Evolutionary conservation across 1,140 invertebrate genomes (phyloP).

Genomic region (Galleria mellonella): DNA sequence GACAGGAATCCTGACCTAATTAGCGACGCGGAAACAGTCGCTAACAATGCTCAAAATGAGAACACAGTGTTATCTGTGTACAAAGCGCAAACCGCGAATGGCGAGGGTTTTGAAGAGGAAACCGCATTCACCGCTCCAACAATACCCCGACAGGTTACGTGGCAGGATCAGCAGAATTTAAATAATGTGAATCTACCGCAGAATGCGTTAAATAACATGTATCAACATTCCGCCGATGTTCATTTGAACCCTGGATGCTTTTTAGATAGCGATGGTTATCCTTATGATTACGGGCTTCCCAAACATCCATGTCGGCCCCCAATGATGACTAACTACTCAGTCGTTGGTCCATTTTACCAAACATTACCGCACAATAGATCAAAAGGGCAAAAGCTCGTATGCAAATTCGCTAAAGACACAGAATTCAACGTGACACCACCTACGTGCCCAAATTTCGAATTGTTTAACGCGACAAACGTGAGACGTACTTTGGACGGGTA

Average conservation of each 20-base stretch:
- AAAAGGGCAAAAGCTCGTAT: slow-evolving; percentile 77
- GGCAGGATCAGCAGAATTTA: slow-evolving; percentile 63
- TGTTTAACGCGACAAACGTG: slow-evolving; percentile 76
- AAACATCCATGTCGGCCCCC: slow-evolving; percentile 76
- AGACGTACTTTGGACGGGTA: slow-evolving; percentile 87
- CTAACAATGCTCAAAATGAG: slow-evolving; percentile 76
- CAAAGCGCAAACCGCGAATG: slow-evolving; percentile 49
- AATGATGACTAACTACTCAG: slow-evolving; percentile 70
- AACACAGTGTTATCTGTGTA: slow-evolving; percentile 63
- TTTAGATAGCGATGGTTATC: slow-evolving; percentile 84
- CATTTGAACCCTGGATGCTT: slow-evolving; percentile 80
- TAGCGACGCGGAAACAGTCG: slow-evolving; percentile 82
- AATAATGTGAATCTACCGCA: slow-evolving; percentile 70
- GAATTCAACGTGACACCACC: slow-evolving; percentile 56
- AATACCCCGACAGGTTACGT: slow-evolving; percentile 67
- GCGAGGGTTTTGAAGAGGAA: slow-evolving; percentile 57
- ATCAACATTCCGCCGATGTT: slow-evolving; percentile 79
- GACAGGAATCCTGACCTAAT: slow-evolving; percentile 86
- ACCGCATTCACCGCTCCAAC: slow-evolving; percentile 61
- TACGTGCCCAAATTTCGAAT: slow-evolving; percentile 51
- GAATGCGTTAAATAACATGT: slow-evolving; percentile 55
- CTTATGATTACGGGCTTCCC: slow-evolving; percentile 85
- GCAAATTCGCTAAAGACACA: slow-evolving; percentile 72
- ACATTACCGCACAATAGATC: slow-evolving; percentile 81
- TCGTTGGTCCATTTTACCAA: slow-evolving; percentile 77